Conservation (phyloP, 2,113 vertebrate genomes). For the Tachuris rubrigastra region DNA sequence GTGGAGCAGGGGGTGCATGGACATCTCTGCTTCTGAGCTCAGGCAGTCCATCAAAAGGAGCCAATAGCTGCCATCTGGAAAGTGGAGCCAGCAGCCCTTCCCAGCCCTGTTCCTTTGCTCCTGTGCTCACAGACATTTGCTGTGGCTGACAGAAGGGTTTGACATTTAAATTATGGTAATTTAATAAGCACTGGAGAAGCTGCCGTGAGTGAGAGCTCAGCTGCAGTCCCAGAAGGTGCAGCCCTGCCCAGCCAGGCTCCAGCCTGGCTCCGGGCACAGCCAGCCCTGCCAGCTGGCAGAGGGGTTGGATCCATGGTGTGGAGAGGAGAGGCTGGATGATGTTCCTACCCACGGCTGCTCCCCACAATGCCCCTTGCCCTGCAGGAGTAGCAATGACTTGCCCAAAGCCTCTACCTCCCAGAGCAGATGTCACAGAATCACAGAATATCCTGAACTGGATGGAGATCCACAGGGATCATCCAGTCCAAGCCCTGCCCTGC, state of each 20-base stretch:
- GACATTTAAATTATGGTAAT: not conserved
- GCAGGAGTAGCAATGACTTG: not conserved
- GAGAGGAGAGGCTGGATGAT: not conserved
- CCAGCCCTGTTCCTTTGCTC: not conserved
- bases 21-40: not conserved
- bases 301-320: rapidly evolving
- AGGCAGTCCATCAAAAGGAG: not conserved
- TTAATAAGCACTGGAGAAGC: not conserved
- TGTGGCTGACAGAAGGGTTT: not conserved
- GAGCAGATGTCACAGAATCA: not conserved
- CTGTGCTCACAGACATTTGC: not conserved
- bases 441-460: not conserved
- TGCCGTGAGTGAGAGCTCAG: not conserved
- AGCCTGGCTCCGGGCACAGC: not conserved
- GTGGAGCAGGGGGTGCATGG: not conserved
- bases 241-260: not conserved
- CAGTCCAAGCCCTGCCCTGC: not conserved
- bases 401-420: no score
- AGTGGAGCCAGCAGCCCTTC: not conserved
- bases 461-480: not conserved
- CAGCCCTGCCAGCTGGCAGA: not conserved
- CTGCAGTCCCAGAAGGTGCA: not conserved
- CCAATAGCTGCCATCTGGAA: not conserved
- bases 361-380: not conserved
- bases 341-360: rapidly evolving